These are phyloP conservation scores for Aradophagus sp. DNA, from an alignment of 1,140 invertebrate genomes.

Conservation along the genomic window DNA sequence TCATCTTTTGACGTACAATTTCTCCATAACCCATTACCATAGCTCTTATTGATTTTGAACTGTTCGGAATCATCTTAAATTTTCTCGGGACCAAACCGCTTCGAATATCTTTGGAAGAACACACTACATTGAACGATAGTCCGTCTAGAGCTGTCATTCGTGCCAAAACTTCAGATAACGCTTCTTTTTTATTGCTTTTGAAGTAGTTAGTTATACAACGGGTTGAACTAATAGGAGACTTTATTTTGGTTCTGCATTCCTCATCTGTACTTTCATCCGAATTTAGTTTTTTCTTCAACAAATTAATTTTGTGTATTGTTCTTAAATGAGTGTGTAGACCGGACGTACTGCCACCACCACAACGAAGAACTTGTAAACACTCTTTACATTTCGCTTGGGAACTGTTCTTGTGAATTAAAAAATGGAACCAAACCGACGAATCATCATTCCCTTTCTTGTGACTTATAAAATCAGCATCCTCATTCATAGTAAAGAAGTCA, in stretches of 20 bases:
- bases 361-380: slow-evolving; percentile 7
- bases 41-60: background rate
- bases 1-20: slow-evolving; percentile 10
- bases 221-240: background rate
- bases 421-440: slow-evolving; percentile 23
- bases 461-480: background rate
- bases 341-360: slow-evolving; percentile 10
- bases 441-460: slow-evolving; percentile 5
- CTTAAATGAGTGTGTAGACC: slow-evolving; percentile 25
- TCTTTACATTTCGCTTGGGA: slow-evolving; percentile 14
- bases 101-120: slow-evolving; percentile 14
- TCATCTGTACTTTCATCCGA: too few species aligned
- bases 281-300: background rate
- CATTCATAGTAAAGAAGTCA: too few species aligned
- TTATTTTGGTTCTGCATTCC: background rate
- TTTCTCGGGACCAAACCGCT: slow-evolving; percentile 9
- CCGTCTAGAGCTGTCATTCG: slow-evolving; percentile 30
- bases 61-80: slow-evolving; percentile 8
- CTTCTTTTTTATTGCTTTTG: slow-evolving; percentile 1
- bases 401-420: slow-evolving; percentile 8
- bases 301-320: slow-evolving; percentile 19
- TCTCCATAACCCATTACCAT: background rate
- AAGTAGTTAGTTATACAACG: background rate
- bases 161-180: slow-evolving; percentile 14
- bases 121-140: slow-evolving; percentile 16